phyloP scores from a whole-genome alignment of 2,113 vertebrate genomes.

The Hyperopisus bebe region DNA sequence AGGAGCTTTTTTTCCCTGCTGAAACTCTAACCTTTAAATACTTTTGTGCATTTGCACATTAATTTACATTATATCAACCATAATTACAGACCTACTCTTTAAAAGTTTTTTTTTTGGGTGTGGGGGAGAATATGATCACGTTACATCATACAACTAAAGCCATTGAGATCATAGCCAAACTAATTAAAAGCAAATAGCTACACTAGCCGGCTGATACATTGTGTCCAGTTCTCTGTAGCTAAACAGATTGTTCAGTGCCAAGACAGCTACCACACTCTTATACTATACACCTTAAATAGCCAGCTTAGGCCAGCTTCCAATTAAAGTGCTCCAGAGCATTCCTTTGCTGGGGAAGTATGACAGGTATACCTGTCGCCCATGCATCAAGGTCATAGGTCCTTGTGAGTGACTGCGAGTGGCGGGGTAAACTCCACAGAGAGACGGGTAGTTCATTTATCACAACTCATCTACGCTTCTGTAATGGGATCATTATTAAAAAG shows the following conservation, averaged over 20 bases:
- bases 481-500: slow-evolving; percentile 57
- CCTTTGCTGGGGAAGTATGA: slow-evolving; percentile 39
- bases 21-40: slow-evolving; percentile 73
- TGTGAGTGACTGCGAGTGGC: slow-evolving; percentile 28
- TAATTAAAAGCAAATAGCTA: slow-evolving; percentile 62
- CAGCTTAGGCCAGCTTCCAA: slow-evolving; percentile 44
- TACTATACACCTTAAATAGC: slow-evolving; percentile 15
- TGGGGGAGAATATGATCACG: slow-evolving; percentile 32
- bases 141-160: slow-evolving; percentile 55
- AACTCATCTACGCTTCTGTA: slow-evolving; percentile 48
- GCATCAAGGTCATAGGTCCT: slow-evolving; percentile 49
- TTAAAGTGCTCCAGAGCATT: slow-evolving; percentile 34
- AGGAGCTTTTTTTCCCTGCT: slow-evolving; percentile 55
- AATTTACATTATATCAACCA: slow-evolving; percentile 68
- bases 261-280: background rate
- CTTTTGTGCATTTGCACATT: slow-evolving; percentile 66
- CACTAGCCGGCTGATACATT: slow-evolving; percentile 19
- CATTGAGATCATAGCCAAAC: slow-evolving; percentile 33
- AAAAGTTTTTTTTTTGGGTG: background rate
- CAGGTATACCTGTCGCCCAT: slow-evolving; percentile 50
- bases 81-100: slow-evolving; percentile 52
- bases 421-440: slow-evolving; percentile 44
- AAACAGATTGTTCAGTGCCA: background rate
- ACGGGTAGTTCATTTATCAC: slow-evolving; percentile 24
- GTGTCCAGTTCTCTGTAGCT: background rate